Conservation (phyloP, 2,797 vertebrate species). For the Sternarchorhynchus goeldii region DNA sequence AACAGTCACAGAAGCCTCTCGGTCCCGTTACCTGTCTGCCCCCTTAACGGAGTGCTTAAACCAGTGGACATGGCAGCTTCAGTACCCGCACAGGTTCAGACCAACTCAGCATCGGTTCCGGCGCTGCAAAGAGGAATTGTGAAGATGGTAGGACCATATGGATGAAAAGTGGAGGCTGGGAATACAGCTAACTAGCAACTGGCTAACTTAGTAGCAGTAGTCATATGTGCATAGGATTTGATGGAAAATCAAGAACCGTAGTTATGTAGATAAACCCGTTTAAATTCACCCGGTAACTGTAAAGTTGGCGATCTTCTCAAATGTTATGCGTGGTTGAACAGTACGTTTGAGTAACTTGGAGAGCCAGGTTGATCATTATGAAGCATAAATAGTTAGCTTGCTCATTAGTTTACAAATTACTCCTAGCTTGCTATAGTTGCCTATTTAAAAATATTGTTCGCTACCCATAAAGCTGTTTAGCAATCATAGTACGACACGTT, state of each 20-base stretch:
- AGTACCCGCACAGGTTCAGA: conserved; percentile 71
- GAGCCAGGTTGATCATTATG: not conserved
- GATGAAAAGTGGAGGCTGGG: conserved; percentile 13
- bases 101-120: conserved; percentile 64
- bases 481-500: not conserved
- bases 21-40: conserved; percentile 60
- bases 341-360: too few species aligned
- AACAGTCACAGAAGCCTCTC: conserved; percentile 52
- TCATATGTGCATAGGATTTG: not conserved
- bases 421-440: not conserved
- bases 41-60: conserved; percentile 33
- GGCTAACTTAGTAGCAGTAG: not conserved
- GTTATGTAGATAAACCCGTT: too few species aligned
- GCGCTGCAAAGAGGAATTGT: conserved; percentile 87
- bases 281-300: too few species aligned
- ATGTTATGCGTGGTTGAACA: too few species aligned
- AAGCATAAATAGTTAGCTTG: not conserved
- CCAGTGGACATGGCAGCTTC: conserved; percentile 75
- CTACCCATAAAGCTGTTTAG: not conserved
- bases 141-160: conserved; percentile 84
- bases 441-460: too few species aligned
- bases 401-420: not conserved
- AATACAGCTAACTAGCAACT: not conserved
- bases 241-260: too few species aligned
- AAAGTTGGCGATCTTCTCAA: too few species aligned